phyloP scores from a whole-genome alignment of 2,888 invertebrate species.

The Argynnis bischoffii region DNA sequence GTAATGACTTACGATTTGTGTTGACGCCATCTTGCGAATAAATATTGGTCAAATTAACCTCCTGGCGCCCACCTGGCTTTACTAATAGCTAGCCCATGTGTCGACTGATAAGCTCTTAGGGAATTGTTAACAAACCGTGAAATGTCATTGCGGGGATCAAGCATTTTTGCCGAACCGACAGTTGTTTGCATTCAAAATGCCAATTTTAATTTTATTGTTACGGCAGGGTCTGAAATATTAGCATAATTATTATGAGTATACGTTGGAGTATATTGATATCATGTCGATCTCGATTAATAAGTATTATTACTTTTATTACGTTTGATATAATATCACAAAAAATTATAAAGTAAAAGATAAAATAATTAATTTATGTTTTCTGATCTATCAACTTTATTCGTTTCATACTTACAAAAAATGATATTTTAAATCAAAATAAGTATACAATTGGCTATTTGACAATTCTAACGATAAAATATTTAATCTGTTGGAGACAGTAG shows the following conservation, averaged over 20 bases:
- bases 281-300: too few species aligned
- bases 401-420: too few species aligned
- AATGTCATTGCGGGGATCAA: slow-evolving; percentile 64
- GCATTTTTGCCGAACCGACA: slow-evolving; percentile 46
- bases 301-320: too few species aligned
- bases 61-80: slow-evolving; percentile 66
- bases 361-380: too few species aligned
- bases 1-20: slow-evolving; percentile 70
- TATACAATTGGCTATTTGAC: too few species aligned
- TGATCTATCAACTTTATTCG: too few species aligned
- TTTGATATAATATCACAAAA: too few species aligned
- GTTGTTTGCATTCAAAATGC: slow-evolving; percentile 23
- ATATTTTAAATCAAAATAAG: too few species aligned
- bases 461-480: too few species aligned
- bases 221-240: neutral
- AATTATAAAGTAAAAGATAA: too few species aligned
- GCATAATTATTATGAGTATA: neutral
- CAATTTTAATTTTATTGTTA: slow-evolving; percentile 1
- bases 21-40: slow-evolving; percentile 74
- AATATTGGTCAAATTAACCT: slow-evolving; percentile 78
- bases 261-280: too few species aligned
- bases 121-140: slow-evolving; percentile 57
- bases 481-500: too few species aligned
- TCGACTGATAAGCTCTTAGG: slow-evolving; percentile 51
- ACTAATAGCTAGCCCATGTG: slow-evolving; percentile 59